A percentile compares a stretch with the other conserved stretches of the same genome.
Conservation (phyloP, 2,113 vertebrate genomes). For the Dromas ardeola region DNA sequence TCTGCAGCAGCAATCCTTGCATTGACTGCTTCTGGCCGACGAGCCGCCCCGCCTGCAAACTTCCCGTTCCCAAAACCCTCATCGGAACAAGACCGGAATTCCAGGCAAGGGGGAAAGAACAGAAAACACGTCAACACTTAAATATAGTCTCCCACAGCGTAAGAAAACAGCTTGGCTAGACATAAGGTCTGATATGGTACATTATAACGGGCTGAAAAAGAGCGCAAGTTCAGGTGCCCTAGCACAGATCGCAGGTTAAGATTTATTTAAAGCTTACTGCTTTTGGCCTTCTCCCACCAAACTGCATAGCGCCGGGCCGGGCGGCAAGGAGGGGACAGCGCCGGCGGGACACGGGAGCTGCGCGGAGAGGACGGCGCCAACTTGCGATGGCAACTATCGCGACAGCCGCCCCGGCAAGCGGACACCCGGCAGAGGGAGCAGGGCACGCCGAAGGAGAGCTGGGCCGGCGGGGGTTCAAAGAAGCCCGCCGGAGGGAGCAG, state of each 20-base stretch:
- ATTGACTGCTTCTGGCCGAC: not conserved
- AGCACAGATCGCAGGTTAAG: not conserved
- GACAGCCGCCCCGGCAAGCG: fast-evolving
- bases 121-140: not conserved
- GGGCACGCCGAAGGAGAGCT: fast-evolving
- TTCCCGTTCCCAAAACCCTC: not conserved
- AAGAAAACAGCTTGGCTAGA: not conserved
- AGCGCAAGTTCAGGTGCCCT: not conserved
- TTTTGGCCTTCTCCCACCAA: not conserved
- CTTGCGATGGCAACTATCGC: not conserved
- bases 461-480: not conserved
- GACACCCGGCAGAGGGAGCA: too few relatives aligned
- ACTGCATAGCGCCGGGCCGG: fast-evolving
- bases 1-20: not conserved
- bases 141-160: fast-evolving
- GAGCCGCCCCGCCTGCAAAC: not conserved
- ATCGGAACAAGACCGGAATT: not conserved
- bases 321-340: not conserved
- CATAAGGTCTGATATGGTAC: too few relatives aligned
- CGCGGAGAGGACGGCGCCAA: not conserved
- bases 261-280: not conserved
- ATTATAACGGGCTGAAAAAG: not conserved
- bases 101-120: not conserved
- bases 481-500: not conserved
- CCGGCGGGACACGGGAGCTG: not conserved